phyloP scores from a whole-genome alignment of 2,888 invertebrate genomes.

The Lamellibrachia columna region DNA sequence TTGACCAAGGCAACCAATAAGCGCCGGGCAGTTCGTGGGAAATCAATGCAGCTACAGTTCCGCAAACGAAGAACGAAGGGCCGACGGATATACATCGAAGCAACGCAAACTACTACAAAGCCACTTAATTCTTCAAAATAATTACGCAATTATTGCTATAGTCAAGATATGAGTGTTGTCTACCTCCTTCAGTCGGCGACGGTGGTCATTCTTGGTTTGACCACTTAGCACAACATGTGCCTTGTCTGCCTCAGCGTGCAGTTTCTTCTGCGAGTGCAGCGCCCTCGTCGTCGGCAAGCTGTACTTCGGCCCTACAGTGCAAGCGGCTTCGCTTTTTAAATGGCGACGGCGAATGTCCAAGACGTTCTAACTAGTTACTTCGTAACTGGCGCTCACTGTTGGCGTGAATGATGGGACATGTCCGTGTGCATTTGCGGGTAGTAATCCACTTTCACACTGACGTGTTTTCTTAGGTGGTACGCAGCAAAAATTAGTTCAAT shows the following conservation, averaged over 20 bases:
- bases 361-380: background rate
- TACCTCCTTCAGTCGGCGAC: background rate
- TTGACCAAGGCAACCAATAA: too few species aligned
- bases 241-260: constrained; percentile 24
- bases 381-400: too few species aligned
- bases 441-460: too few species aligned
- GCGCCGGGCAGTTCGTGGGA: too few species aligned
- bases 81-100: too few species aligned
- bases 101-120: too few species aligned
- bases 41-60: too few species aligned
- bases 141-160: background rate
- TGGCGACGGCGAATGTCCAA: background rate
- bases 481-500: too few species aligned
- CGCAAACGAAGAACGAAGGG: too few species aligned
- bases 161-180: background rate
- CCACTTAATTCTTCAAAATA: background rate
- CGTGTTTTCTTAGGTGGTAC: too few species aligned
- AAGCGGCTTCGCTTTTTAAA: constrained; percentile 21
- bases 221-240: constrained; percentile 24
- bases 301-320: constrained; percentile 23
- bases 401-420: too few species aligned
- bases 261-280: constrained; percentile 25
- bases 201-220: constrained; percentile 28
- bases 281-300: constrained; percentile 28
- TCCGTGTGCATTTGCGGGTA: too few species aligned